Evolutionary conservation across 2,113 vertebrate species (phyloP).

Genomic region (Otolemur garnettii): DNA sequence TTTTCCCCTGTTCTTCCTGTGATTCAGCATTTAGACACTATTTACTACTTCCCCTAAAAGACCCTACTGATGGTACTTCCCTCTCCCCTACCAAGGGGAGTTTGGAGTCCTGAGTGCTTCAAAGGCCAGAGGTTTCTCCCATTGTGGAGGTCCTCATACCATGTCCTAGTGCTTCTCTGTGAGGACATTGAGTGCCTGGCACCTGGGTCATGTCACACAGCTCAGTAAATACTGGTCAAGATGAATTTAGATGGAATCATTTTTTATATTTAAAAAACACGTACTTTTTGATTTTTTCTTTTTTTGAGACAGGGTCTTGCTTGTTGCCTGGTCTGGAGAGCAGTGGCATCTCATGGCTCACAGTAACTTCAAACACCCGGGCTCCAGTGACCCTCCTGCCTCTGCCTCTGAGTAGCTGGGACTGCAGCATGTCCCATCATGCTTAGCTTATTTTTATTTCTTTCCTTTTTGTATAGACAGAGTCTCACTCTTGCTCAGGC

Average conservation of each 20-base stretch:
- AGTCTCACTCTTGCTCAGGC: too few species aligned
- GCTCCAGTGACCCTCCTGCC: too few species aligned
- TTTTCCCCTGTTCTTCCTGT: background rate
- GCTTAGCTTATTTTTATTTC: too few species aligned
- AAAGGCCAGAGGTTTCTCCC: background rate
- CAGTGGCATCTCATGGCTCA: too few species aligned
- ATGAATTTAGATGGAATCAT: background rate
- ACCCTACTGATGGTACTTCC: background rate
- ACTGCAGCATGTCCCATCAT: too few species aligned
- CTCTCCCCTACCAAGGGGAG: background rate
- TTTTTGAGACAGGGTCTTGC: too few species aligned
- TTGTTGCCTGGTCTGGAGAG: too few species aligned
- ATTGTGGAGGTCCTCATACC: rapidly evolving
- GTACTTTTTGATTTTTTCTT: background rate
- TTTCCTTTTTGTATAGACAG: too few species aligned
- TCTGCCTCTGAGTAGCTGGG: too few species aligned
- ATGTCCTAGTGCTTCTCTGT: background rate
- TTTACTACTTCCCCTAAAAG: background rate
- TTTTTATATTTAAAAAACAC: conserved; percentile 36
- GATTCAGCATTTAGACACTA: background rate
- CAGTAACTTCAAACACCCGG: too few species aligned
- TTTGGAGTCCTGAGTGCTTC: background rate
- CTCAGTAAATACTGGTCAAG: background rate
- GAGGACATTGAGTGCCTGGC: background rate
- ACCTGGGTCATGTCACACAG: background rate